A percentile compares a stretch with the other conserved stretches of the same genome.
phyloP scores from a whole-genome alignment of 2,888 invertebrate species.

The Gastracanthus pulcherrimus region DNA sequence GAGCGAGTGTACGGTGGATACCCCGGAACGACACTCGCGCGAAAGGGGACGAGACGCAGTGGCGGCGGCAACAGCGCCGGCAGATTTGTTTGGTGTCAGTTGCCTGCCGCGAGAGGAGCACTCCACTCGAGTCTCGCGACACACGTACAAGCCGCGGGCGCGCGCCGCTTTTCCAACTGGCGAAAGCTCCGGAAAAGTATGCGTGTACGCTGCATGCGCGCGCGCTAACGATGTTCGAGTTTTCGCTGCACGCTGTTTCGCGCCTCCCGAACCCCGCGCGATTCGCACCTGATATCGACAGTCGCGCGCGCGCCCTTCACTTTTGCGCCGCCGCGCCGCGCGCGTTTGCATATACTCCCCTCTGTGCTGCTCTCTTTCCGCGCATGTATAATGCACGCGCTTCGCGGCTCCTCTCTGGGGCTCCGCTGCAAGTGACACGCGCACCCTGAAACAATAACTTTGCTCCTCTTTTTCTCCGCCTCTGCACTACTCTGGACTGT shows the following conservation, averaged over 20 bases:
- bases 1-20: too few species aligned
- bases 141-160: too few species aligned
- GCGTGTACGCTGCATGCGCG: conserved; percentile 25
- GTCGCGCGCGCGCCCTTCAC: conserved; percentile 48
- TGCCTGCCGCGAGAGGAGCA: conserved; percentile 67
- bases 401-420: neutral
- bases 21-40: too few species aligned
- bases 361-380: conserved; percentile 49
- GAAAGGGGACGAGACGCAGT: too few species aligned
- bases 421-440: conserved; percentile 48
- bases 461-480: conserved; percentile 41
- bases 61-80: too few species aligned
- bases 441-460: conserved; percentile 52
- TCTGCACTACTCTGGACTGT: neutral
- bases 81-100: conserved; percentile 76
- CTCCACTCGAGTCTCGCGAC: too few species aligned
- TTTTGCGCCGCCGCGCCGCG: neutral
- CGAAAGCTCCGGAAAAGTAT: conserved; percentile 22
- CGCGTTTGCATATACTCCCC: neutral
- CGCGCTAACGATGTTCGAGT: conserved; percentile 56
- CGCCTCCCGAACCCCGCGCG: conserved; percentile 36
- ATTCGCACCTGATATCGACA: conserved; percentile 73
- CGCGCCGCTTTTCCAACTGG: neutral
- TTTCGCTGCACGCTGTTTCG: too few species aligned
- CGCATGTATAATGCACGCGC: too few species aligned